Conservation (phyloP, 2,888 invertebrate species). For the Cephus runcator region DNA sequence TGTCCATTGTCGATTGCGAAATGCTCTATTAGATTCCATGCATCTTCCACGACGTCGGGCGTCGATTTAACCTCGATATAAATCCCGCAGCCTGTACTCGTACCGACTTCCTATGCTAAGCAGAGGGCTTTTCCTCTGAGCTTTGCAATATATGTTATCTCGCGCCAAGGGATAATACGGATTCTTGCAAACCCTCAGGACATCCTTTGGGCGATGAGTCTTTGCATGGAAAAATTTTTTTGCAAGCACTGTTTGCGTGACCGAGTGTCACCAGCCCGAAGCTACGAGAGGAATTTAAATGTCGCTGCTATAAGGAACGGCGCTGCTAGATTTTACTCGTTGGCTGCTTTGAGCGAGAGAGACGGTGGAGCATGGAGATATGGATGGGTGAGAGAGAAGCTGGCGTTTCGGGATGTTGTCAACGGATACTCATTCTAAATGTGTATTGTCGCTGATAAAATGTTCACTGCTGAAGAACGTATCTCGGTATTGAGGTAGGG, state of each 20-base stretch:
- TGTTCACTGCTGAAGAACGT: background rate
- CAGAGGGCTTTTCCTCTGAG: background rate
- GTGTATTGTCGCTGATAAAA: background rate
- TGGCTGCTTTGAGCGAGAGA: background rate
- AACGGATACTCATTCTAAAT: background rate
- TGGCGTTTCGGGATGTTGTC: background rate
- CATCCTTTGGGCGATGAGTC: constrained; percentile 2
- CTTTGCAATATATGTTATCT: background rate
- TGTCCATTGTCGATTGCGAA: background rate
- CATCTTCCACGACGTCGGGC: background rate
- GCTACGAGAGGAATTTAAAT: background rate
- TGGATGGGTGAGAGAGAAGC: background rate
- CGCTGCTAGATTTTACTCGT: background rate
- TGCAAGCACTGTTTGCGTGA: constrained; percentile 1
- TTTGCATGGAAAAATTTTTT: background rate
- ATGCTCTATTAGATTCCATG: background rate
- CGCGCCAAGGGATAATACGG: background rate
- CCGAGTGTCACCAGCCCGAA: constrained; percentile 1
- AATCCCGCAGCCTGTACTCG: background rate
- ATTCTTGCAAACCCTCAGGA: background rate
- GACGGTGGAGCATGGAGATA: background rate
- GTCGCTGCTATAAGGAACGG: background rate
- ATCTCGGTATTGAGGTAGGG: background rate
- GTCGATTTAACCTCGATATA: background rate
- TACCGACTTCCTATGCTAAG: background rate